Base-by-base conservation (phyloP, 2,113 vertebrate genomes). In the Eolophus roseicapilla region DNA sequence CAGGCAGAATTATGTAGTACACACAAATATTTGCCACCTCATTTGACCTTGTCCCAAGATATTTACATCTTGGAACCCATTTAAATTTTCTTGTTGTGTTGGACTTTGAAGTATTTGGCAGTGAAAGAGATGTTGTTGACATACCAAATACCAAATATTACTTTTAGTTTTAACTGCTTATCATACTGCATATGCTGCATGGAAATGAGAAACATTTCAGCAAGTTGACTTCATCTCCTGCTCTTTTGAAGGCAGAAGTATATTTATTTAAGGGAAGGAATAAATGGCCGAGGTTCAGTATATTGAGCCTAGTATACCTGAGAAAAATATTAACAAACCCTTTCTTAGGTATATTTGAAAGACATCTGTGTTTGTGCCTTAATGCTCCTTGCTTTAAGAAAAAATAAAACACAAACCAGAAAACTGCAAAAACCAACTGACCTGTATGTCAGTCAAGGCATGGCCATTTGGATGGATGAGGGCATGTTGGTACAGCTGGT, bases 1-100 rank as follows among this genome's bases (percentile, higher is more conserved):
- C 86, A 93, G 71, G 43, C 5, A 3, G 69, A 92, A 86, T 49
- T 95, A 20, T 95, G 59, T 85, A 84, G 39, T 55, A 70, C 76
- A 86, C 59, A 79, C 87, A 93, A 96, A 95, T 96, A 97, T 97
- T 97, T 97, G 74, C 91, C 95, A 92, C 97, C 93, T 97, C 93
- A 69, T 90, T 97, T 97, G 93, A 98, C 97, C 95, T 98, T 98
- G 97, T 97, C 92, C 94, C 39, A 90, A 89, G 82, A 70, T 93
- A 96, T 98, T 98, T 98, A 90, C 92, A 41, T 96, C 96, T 96
- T 96, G 90, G 94, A 95, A 90, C 63, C 94, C 76, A 94, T 90
- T 97, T 97, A 82, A 88, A 96, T 96, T 96, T 97, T 91, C 93
- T 93, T 96, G 85, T 88, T 95, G 73, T 92, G 59, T 93, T 92